Evolutionary conservation across 92 coral and sea anemone species (phyloP), one percentile per base, ranked within the genome.

Genomic region (Ricordea florida): DNA sequence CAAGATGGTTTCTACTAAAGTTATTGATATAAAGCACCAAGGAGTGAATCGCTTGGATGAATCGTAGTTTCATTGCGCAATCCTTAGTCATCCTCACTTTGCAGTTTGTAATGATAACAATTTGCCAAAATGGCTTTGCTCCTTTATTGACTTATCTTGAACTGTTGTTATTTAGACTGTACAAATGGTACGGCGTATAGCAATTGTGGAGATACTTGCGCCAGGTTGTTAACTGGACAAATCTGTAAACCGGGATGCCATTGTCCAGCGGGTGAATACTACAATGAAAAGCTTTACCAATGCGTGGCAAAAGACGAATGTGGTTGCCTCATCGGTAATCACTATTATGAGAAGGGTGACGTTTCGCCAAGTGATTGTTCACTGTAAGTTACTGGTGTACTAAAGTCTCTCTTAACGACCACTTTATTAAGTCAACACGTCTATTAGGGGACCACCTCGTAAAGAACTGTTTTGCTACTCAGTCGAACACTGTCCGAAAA

Each of bases 321-420:
- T 56, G 97, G 92, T 49, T 94, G 98, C 47, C 72, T 69, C 53
- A 93, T 87, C 62, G 88, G 85, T 37, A 81, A 80, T 3, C 17
- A 66, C 22, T 87, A 57, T 75, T 94, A 73, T 50, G 81, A 89
- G 72, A 52, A 74, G 17, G 89, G 89, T 45, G 85, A 41, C 0
- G 76, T 84, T 9, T 79, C 85, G 16, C 98, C 98, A 3, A 33
- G 78, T 7, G 93, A 85, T 45, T 92, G 98, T 70, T 94, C 98
- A 49, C 76, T 59, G 98, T 94, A 74, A 82, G 97, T 72, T 25
- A 10, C 10, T 27, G 36, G 7, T n/a, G n/a, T n/a, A n/a, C n/a
- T n/a, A n/a, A n/a, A n/a, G n/a, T n/a, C n/a, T n/a, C n/a, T 5
- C 5, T 6, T 10, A 52, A 0, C 2, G 13, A n/a, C 2, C 7